Conservation (phyloP, 2,888 invertebrate genomes). For the Caradrina clavipalpis region DNA sequence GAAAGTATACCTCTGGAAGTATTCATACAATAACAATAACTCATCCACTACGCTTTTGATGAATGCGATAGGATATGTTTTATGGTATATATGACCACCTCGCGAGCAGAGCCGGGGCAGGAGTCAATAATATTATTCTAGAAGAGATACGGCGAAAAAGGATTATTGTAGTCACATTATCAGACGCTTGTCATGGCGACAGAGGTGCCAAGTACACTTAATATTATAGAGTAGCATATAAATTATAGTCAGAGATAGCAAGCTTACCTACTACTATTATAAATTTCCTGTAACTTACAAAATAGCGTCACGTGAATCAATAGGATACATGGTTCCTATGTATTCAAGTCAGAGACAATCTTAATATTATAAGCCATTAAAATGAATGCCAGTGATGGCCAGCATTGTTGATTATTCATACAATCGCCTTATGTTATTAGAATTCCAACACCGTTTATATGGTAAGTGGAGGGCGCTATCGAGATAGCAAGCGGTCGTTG, state of each 20-base stretch:
- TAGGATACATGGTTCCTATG: slow-evolving; percentile 2
- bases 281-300: slow-evolving; percentile 16
- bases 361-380: slow-evolving; percentile 21
- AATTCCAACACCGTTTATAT: background rate
- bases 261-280: slow-evolving; percentile 10
- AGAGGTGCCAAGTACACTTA: slow-evolving; percentile 22
- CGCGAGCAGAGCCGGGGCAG: too few species aligned
- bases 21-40: too few species aligned
- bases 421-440: slow-evolving; percentile 1
- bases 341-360: slow-evolving; percentile 6
- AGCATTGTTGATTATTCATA: slow-evolving; percentile 12
- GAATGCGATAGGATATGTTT: too few species aligned
- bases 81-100: too few species aligned
- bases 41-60: too few species aligned
- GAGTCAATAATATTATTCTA: background rate
- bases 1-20: too few species aligned
- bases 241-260: slow-evolving; percentile 25
- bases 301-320: slow-evolving; percentile 10
- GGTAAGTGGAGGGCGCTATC: background rate
- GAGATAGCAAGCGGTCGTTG: too few species aligned
- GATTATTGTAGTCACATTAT: slow-evolving; percentile 7
- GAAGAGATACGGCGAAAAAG: background rate
- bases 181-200: slow-evolving; percentile 2
- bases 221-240: slow-evolving; percentile 17
- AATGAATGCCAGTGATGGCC: background rate